phyloP scores from a whole-genome alignment of 2,888 invertebrate species.

The Rosalia funebris region DNA sequence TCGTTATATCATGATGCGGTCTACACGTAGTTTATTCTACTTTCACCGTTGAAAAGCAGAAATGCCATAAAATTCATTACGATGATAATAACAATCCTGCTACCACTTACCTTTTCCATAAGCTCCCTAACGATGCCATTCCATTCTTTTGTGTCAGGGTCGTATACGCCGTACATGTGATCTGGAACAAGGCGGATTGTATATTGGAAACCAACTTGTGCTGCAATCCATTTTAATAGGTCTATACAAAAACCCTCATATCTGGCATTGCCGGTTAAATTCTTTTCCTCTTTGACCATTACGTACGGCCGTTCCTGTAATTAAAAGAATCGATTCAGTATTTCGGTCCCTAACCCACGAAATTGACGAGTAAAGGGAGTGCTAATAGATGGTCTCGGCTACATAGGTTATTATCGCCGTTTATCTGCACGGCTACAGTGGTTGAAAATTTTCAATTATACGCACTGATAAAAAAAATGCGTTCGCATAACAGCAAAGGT shows the following conservation, averaged over 20 bases:
- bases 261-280: conserved; percentile 85
- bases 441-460: neutral
- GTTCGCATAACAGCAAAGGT: no score
- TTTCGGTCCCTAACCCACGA: neutral
- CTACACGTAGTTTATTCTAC: no score
- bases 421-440: neutral
- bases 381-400: conserved; percentile 6
- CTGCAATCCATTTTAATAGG: conserved; percentile 83
- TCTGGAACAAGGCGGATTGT: conserved; percentile 85
- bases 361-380: conserved; percentile 3
- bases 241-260: conserved; percentile 95
- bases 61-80: neutral
- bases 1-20: no score
- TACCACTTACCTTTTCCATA: conserved; percentile 78
- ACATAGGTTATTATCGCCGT: neutral
- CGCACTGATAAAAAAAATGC: neutral
- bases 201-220: conserved; percentile 89
- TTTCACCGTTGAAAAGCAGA: neutral
- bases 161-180: conserved; percentile 88
- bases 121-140: conserved; percentile 89
- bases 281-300: conserved; percentile 86
- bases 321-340: conserved; percentile 31
- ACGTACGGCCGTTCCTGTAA: conserved; percentile 89
- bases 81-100: neutral
- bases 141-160: conserved; percentile 89